Percentiles rank a stretch among this genome's conserved stretches.
These are phyloP conservation scores for Ctenomys sociabilis DNA, from an alignment of 2,113 vertebrate genomes.

Conservation along the genomic window DNA sequence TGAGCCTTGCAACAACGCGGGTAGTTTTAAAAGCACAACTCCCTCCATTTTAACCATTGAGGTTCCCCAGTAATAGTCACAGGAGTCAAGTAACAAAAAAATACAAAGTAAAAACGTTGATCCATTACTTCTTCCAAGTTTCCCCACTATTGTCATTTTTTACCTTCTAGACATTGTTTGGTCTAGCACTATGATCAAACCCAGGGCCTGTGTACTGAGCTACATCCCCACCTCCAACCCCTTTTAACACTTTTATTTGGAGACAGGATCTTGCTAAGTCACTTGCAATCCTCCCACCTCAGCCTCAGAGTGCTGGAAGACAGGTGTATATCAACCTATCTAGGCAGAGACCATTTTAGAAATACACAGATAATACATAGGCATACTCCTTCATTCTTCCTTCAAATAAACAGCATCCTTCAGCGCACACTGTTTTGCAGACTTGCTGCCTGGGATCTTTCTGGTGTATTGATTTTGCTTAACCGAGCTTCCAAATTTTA, in stretches of 20 bases:
- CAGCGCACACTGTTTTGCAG: not conserved
- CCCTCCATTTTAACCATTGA: not conserved
- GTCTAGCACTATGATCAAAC: not conserved
- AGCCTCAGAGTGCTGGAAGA: not conserved
- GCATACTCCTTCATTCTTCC: not conserved
- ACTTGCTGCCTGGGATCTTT: not conserved
- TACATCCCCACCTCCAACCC: not conserved
- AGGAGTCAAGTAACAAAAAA: not conserved
- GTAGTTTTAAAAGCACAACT: not conserved
- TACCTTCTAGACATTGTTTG: not conserved
- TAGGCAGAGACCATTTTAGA: not conserved
- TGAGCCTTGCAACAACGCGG: not conserved
- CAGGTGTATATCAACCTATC: not conserved
- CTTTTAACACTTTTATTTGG: not conserved
- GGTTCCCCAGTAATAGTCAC: not conserved
- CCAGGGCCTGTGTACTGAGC: not conserved
- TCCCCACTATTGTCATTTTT: not conserved
- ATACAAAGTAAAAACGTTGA: not conserved
- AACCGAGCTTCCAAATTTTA: too few relatives aligned
- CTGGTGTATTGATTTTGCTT: not conserved
- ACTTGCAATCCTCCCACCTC: not conserved
- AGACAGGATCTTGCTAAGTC: not conserved
- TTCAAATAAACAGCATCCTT: not conserved
- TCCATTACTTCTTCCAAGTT: not conserved
- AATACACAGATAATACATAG: not conserved